Conservation (phyloP, 2,888 invertebrate species). For the Diadegma fenestrale region DNA sequence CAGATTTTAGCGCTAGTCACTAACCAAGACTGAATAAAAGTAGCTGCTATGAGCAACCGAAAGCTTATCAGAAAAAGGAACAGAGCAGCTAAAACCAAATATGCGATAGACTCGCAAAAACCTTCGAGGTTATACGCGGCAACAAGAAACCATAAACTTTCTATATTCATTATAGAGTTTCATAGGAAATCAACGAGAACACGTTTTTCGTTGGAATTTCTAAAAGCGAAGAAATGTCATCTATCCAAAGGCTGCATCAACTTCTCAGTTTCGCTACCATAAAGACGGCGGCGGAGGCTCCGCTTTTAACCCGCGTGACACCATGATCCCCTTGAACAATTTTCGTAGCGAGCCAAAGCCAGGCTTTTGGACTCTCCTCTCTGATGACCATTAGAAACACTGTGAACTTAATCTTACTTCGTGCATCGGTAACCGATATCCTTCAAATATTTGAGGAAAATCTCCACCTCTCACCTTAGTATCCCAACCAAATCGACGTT, state of each 20-base stretch:
- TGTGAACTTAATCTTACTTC: not conserved
- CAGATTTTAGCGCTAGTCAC: no score
- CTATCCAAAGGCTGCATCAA: not conserved
- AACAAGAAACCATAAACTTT: no score
- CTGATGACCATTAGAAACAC: not conserved
- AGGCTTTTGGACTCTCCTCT: not conserved
- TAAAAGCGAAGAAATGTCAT: not conserved
- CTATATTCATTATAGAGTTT: no score
- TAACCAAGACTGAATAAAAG: no score
- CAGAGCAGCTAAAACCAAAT: no score
- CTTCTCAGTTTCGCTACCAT: not conserved
- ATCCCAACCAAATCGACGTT: not conserved
- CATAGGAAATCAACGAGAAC: not conserved
- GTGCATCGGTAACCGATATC: not conserved
- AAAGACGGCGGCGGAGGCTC: not conserved
- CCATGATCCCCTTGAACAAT: conserved; percentile 14
- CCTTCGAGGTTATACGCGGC: no score
- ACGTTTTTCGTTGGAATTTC: not conserved
- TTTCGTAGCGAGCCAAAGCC: not conserved
- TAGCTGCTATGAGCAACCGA: no score
- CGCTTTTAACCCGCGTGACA: not conserved
- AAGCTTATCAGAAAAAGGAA: no score
- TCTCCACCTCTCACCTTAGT: not conserved
- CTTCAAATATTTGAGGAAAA: not conserved
- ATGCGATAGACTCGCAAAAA: no score